phyloP scores from a whole-genome alignment of 2,113 vertebrate species.

The Notechis scutatus region DNA sequence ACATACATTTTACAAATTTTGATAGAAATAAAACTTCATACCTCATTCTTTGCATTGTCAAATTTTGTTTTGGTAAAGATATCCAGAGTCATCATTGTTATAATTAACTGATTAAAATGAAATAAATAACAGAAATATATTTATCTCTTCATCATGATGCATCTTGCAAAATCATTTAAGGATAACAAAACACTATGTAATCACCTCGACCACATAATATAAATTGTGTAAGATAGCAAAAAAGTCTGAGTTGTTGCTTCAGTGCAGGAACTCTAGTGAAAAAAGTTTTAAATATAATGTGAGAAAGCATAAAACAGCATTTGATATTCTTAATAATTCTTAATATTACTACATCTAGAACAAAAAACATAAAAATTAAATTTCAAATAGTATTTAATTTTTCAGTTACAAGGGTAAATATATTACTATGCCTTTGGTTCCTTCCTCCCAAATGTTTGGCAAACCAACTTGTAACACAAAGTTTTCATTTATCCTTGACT shows the following conservation, averaged over 20 bases:
- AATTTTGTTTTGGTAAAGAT: conserved; percentile 2
- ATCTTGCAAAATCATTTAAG: neutral
- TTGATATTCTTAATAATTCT: neutral
- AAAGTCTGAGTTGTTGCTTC: neutral
- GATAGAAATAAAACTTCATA: neutral
- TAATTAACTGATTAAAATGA: neutral
- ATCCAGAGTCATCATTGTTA: neutral
- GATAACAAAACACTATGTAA: neutral
- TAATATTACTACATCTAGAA: neutral
- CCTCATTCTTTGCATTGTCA: neutral
- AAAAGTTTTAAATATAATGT: neutral
- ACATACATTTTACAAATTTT: too few relatives aligned
- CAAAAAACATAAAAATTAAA: neutral
- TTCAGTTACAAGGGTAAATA: neutral
- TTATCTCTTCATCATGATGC: neutral
- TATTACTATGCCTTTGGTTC: neutral
- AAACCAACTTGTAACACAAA: neutral
- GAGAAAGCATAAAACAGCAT: neutral
- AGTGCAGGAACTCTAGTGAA: neutral
- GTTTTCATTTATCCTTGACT: neutral
- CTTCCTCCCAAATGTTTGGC: neutral
- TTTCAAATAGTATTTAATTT: neutral
- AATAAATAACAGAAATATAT: neutral
- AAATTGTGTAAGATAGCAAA: neutral
- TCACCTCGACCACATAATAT: neutral